Percentiles rank a stretch among this genome's conserved stretches.
Evolutionary conservation across 2,797 vertebrate species (phyloP).

Genomic region (Galagoides demidoff): DNA sequence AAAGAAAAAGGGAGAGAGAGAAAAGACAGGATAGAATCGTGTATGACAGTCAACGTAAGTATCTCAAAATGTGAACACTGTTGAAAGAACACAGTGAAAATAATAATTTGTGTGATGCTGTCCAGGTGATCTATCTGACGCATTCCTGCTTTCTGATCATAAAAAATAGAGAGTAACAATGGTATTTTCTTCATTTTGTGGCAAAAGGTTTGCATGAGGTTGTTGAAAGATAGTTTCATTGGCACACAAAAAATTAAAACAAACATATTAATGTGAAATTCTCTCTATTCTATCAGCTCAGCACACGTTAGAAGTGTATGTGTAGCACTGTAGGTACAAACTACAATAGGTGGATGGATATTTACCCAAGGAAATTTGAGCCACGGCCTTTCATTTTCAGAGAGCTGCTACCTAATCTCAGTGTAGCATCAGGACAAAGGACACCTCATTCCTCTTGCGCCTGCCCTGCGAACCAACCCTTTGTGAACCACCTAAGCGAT

Average conservation of each 20-base stretch:
- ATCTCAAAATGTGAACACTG: not conserved
- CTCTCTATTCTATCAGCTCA: slow-evolving; percentile 50
- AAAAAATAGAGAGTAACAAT: slow-evolving; percentile 36
- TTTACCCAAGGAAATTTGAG: slow-evolving; percentile 89
- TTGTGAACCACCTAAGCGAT: slow-evolving; percentile 84
- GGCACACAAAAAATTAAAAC: slow-evolving; percentile 45
- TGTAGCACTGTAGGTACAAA: slow-evolving; percentile 72
- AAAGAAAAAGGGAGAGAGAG: not conserved
- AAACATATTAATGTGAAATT: slow-evolving; percentile 75
- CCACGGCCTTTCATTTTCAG: slow-evolving; percentile 86
- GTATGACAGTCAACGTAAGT: fast-evolving
- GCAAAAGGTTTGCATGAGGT: slow-evolving; percentile 66
- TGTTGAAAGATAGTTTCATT: slow-evolving; percentile 78
- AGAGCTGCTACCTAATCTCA: slow-evolving; percentile 86
- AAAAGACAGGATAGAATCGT: not conserved
- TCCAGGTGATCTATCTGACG: not conserved
- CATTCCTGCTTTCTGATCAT: not conserved
- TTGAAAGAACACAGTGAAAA: not conserved
- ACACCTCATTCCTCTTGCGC: slow-evolving; percentile 81
- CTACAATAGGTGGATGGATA: slow-evolving; percentile 84
- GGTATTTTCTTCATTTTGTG: slow-evolving; percentile 69
- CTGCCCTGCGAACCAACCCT: slow-evolving; percentile 78
- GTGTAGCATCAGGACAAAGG: slow-evolving; percentile 86
- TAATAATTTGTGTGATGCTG: not conserved
- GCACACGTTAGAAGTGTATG: slow-evolving; percentile 78